Base-by-base conservation (phyloP, 2,797 vertebrate species). In the Meda fulgida region DNA sequence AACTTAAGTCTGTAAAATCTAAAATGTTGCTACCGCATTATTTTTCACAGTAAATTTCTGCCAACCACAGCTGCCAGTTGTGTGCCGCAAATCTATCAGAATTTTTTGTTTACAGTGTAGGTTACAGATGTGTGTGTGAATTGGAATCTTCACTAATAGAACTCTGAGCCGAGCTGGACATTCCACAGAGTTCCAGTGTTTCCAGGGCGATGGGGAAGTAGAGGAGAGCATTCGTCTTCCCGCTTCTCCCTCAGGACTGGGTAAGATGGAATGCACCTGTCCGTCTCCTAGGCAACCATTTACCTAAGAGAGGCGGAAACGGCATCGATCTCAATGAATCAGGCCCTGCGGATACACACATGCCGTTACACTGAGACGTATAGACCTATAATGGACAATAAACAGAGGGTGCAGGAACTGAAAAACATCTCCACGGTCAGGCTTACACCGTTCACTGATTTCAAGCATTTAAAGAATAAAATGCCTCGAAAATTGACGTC, bases 211-310 rank as follows among this genome's bases (percentile, higher is more conserved):
- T 34, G 43, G 5, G 78, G 63, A 18, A 43, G 23, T 18, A 3
- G 18, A 66, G 29, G 29, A 80, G 19, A 51, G 4, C 11, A n/a
- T 80, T n/a, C 51, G 7, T 80, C 78, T 51, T 67, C 78, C 60
- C 8, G 26, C 63, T 78, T 36, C 29, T 19, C 78, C 40, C 77
- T 51, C 40, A 80, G 63, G 78, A 80, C 43, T 21, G 13, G 46
- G 46, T 23, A 67, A 67, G 78, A 80, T 80, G 43, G 63, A 80
- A 67, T 51, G 78, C 78, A 36, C 11, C 78, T 80, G 78, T 80
- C 63, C 21, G 38, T 80, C 40, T n/a, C 43, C 78, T 51, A 79
- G 77, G 77, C 29, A 66, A 80, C 63, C 63, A 48, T 67, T 80
- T 80, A 80, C 63, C 78, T 80, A 51, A 67, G 43, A 51, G 78